Evolutionary conservation across 2,888 invertebrate genomes (phyloP).

Genomic region (Ommatoiulus sabulosus): DNA sequence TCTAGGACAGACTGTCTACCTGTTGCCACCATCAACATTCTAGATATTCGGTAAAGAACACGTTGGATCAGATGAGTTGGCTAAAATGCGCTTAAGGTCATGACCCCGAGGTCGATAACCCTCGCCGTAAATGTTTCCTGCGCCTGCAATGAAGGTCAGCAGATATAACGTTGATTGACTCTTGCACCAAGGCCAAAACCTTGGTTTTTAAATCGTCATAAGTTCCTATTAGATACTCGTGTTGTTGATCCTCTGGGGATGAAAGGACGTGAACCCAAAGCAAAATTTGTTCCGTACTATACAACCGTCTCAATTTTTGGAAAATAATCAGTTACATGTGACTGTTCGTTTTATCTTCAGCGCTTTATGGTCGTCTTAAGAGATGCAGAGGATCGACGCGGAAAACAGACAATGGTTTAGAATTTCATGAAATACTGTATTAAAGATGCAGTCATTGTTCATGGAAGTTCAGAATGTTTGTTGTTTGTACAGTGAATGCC

Average conservation of each 20-base stretch:
- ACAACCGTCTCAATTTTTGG: not conserved
- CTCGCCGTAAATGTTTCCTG: not conserved
- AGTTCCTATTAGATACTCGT: not conserved
- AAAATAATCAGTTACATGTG: not conserved
- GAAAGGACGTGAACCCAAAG: not conserved
- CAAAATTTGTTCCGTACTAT: not conserved
- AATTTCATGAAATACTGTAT: too few species aligned
- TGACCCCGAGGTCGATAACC: not conserved
- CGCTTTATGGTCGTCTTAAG: not conserved
- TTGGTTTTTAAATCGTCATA: not conserved
- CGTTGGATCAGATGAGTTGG: too few species aligned
- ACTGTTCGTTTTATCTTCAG: not conserved
- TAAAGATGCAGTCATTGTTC: too few species aligned
- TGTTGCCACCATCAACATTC: not conserved
- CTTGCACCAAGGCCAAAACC: conserved; percentile 20
- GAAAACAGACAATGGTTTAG: too few species aligned
- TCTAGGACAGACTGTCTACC: not conserved
- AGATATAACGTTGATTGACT: not conserved
- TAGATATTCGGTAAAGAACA: not conserved
- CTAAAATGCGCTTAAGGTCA: not conserved
- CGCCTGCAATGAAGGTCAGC: not conserved
- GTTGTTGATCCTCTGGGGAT: not conserved
- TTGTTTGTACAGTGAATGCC: too few species aligned
- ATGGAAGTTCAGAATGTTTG: too few species aligned
- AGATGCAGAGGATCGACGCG: not conserved